Base-by-base conservation (phyloP, 2,888 invertebrate genomes). In the Glaucopsyche alexis region DNA sequence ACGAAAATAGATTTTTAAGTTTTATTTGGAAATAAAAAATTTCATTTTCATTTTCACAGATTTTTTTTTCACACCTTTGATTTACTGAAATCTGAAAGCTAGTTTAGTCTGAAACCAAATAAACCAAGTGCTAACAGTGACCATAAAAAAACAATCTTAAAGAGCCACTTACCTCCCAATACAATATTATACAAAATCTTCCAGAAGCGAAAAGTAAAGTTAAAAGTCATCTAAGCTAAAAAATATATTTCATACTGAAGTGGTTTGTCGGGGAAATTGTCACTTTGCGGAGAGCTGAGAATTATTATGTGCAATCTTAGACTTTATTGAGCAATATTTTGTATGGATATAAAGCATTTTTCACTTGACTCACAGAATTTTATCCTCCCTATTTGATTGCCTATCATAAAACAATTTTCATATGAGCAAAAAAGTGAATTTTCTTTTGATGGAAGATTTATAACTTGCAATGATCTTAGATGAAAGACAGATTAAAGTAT, bases 211-310 rank as follows among this genome's bases (percentile, higher is more conserved):
- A 66, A 66, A 42, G 42, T 66, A 66, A 42, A 66, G 42, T 45
- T 16, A 19, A 69, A 69, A 69, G 47, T 69, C 69, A 72, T 65
- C 60, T 45, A 29, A 72, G 49, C 66, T 65, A 66, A 66, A 49
- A 72, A 66, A 66, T 19, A 72, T 38, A 71, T 72, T 71, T 71
- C 74, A 73, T 73, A 71, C 71, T 73, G 73, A 52, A 74, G 73
- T 75, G 74, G 76, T 78, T 79, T 79, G 79, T 81, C 79, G 76
- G 77, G 80, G 78, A 81, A 80, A 83, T 83, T 83, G 82, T 80
- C 81, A 81, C 80, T 82, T 81, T 78, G 78, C 79, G 80, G 76
- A 78, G 77, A 79, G 79, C 77, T 80, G 77, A 79, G 77, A 81
- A 79, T 80, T 80, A 82, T 83, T 81, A 79, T 78, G 78, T 79